phyloP scores from a whole-genome alignment of 2,797 vertebrate species.

The Sphenodon punctatus region DNA sequence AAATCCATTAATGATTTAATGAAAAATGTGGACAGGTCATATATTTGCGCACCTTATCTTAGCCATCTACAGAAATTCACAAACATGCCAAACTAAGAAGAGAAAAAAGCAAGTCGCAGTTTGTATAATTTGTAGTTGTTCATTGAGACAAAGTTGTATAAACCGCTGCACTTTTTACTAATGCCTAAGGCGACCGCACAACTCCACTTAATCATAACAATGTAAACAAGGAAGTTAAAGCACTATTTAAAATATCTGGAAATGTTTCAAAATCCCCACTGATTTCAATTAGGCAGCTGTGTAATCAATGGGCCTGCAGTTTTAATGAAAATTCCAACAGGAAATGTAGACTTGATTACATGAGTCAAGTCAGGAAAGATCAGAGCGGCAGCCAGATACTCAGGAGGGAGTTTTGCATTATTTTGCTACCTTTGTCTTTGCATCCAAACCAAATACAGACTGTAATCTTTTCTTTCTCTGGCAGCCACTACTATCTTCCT shows the following conservation, averaged over 20 bases:
- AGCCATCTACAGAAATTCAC: slow-evolving; percentile 26
- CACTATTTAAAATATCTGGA: slow-evolving; percentile 66
- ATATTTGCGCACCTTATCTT: slow-evolving; percentile 32
- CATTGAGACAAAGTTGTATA: neutral
- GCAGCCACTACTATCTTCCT: slow-evolving; percentile 7
- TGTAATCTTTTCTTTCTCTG: neutral
- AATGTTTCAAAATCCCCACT: slow-evolving; percentile 65
- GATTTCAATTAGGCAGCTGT: slow-evolving; percentile 73
- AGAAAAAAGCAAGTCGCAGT: slow-evolving; percentile 8
- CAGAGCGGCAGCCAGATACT: neutral
- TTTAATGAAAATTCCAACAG: slow-evolving; percentile 72
- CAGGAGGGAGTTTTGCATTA: neutral
- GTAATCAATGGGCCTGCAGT: slow-evolving; percentile 69
- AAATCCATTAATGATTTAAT: slow-evolving; percentile 21
- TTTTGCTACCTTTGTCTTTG: neutral
- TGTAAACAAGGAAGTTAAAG: slow-evolving; percentile 70
- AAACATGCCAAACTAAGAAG: slow-evolving; percentile 11
- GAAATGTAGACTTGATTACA: slow-evolving; percentile 69
- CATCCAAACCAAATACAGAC: neutral
- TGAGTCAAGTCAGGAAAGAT: slow-evolving; percentile 64
- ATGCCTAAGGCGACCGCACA: slow-evolving; percentile 50
- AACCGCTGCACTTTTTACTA: slow-evolving; percentile 36
- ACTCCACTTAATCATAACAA: slow-evolving; percentile 62
- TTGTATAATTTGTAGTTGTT: slow-evolving; percentile 11
- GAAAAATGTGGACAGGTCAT: slow-evolving; percentile 14